These are phyloP conservation scores for Poeciliopsis gracilis DNA, from an alignment of 2,797 vertebrate genomes.

Conservation along the genomic window DNA sequence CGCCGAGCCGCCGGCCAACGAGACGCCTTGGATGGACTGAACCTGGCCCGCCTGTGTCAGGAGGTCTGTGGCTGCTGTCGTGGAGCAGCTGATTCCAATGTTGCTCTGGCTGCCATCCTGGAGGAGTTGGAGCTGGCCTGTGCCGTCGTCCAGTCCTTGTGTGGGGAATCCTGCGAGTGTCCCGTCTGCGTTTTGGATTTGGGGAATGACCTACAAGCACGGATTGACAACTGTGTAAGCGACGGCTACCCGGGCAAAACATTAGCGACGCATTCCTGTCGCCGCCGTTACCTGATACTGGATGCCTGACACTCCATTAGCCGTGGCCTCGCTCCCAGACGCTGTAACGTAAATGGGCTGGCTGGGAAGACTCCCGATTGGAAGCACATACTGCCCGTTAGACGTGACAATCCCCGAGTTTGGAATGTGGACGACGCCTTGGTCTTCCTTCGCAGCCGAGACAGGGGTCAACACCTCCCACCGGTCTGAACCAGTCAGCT, in stretches of 20 bases:
- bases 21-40: constrained; percentile 91
- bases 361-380: constrained; percentile 94
- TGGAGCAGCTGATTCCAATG: constrained; percentile 77
- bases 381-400: constrained; percentile 97
- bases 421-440: constrained; percentile 93
- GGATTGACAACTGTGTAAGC: background rate
- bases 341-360: constrained; percentile 97
- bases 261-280: no score
- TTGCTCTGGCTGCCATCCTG: constrained; percentile 88
- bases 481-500: constrained; percentile 92
- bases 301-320: constrained; percentile 91
- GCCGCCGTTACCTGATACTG: constrained; percentile 84
- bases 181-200: constrained; percentile 94
- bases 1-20: constrained; percentile 82
- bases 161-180: constrained; percentile 87
- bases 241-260: background rate
- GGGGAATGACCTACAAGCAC: constrained; percentile 91
- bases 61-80: constrained; percentile 88
- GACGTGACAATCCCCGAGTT: constrained; percentile 92
- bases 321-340: constrained; percentile 88
- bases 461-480: constrained; percentile 97
- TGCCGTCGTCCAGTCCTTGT: constrained; percentile 87
- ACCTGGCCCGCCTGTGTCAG: constrained; percentile 92
- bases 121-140: constrained; percentile 95
- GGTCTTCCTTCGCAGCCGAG: constrained; percentile 93